Evolutionary conservation across 2,797 vertebrate genomes (phyloP).

Genomic region (Pygocentrus nattereri): DNA sequence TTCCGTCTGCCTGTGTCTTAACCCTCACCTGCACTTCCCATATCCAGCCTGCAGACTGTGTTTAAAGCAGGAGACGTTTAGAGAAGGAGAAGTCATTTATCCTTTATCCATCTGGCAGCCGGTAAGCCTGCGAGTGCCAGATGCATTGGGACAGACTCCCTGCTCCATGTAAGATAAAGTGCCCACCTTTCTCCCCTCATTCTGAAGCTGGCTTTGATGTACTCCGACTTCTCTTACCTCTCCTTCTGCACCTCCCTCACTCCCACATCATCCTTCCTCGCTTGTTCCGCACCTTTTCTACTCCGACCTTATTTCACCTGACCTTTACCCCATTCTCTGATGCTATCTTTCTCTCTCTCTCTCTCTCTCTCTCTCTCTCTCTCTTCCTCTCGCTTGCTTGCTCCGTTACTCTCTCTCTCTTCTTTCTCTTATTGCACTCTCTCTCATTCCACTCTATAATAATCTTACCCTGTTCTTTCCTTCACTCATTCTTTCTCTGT

Average conservation of each 20-base stretch:
- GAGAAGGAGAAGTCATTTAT: slow-evolving; percentile 49
- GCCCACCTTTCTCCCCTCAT: slow-evolving; percentile 30
- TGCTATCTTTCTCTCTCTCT: slow-evolving; percentile 10
- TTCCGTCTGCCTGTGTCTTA: slow-evolving; percentile 27
- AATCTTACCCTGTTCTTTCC: not conserved
- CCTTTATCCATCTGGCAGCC: slow-evolving; percentile 54
- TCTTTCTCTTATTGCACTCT: not conserved
- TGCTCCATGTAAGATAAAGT: slow-evolving; percentile 51
- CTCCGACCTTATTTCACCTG: slow-evolving; percentile 36
- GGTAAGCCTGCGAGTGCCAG: slow-evolving; percentile 42
- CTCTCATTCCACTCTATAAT: no score
- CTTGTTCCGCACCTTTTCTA: not conserved
- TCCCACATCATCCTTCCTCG: not conserved
- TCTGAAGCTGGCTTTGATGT: slow-evolving; percentile 22
- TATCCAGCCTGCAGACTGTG: slow-evolving; percentile 39
- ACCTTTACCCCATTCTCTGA: slow-evolving; percentile 32
- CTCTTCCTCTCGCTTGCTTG: no score
- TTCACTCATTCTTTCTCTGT: no score
- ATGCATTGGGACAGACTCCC: slow-evolving; percentile 46
- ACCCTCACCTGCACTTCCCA: slow-evolving; percentile 11
- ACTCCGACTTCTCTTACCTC: slow-evolving; percentile 1
- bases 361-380: not conserved
- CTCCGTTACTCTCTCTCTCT: not conserved
- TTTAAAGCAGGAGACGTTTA: slow-evolving; percentile 47
- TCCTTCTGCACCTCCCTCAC: not conserved